Base-by-base conservation (phyloP, 2,888 invertebrate species). In the Lasioglossum leucozonium region DNA sequence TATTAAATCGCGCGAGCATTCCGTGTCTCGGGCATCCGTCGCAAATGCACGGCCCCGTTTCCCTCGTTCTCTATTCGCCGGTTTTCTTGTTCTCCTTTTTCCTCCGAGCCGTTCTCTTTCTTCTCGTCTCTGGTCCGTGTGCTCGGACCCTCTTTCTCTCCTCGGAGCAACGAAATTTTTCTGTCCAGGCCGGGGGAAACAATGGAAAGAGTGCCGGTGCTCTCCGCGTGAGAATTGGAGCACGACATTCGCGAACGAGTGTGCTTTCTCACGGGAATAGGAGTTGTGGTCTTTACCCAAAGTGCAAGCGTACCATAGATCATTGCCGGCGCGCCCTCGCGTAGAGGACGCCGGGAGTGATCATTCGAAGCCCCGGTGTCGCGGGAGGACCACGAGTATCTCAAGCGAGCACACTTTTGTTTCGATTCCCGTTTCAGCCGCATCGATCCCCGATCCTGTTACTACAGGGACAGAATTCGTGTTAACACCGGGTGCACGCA, bases 211-310 rank as follows among this genome's bases (percentile, higher is more conserved):
- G 77, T 42, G 55, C 72, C 72, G 65, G n/a, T n/a, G n/a, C n/a
- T n/a, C 72, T 74, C 74, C 77, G 77, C 77, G 79, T 77, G 86
- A 74, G 86, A 86, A 86, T 75, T 86, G 86, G 86, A 77, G 87
- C 86, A 77, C 71, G 79, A 72, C 58, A 67, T 77, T 74, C 82
- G 86, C 55, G 86, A 77, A 86, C 86, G 82, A 86, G 67, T 86
- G 86, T 71, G 75, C 77, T 82, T 86, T 86, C 86, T 86, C 86
- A 86, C 79, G 82, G 82, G 86, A 82, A 79, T 77, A 72, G 71
- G 71, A 40, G 67, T 74, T 73, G 86, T 71, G 86, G 82, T 86
- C 79, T 86, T 86, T 77, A 72, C 86, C 71, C 55, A 86, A 82
- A 86, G 79, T 79, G 86, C 79, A 81, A 72, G 22, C 58, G 69